Base-by-base conservation (phyloP, 2,797 vertebrate genomes). In the Poecile montanus region DNA sequence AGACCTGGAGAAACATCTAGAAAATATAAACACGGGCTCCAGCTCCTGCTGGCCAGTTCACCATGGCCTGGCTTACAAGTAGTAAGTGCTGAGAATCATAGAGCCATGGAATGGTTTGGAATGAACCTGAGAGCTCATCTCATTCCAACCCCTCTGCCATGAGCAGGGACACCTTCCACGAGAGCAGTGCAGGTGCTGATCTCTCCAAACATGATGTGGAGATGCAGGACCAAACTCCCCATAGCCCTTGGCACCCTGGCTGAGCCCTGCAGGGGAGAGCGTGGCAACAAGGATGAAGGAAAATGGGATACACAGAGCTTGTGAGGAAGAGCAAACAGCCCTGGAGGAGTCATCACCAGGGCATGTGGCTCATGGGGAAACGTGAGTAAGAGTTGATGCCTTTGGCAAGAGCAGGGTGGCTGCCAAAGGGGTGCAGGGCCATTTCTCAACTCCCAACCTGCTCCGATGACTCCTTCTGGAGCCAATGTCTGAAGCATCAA, bases 11-110 rank as follows among this genome's bases (percentile, higher is more conserved):
- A 66, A 85, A 76, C 14, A 42, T 7, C 65, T 51, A 44, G 78
- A 45, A 91, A 81, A 47, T 19, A 63, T 8, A n/a, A 56, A 14
- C 7, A 4, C 1, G 0, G 16, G 32, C 45, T 44, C 22, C 79
- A 70, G 4, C 44, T 44, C 61, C 50, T 17, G 14, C 8, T 14
- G 10, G 19, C 14, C 53, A 76, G 34, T 54, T 81, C 6, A 1
- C 16, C 0, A 0, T 3, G 32, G 15, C 62, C 54, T 51, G 50
- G 53, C 26, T 60, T 7, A 53, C 0, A 2, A 51, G n/a, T 56
- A 66, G 25, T 25, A 13, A 42, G 36, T 6, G n/a, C 57, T 38
- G 48, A 80, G 73, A 68, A 61, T 27, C 7, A 30, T 0, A 42
- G 42, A 61, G 36, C 22, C 48, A 26, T 29, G 3, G 56, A 29